Conservation (phyloP, 2,797 vertebrate species). For the Hoplostethus mediterraneus region DNA sequence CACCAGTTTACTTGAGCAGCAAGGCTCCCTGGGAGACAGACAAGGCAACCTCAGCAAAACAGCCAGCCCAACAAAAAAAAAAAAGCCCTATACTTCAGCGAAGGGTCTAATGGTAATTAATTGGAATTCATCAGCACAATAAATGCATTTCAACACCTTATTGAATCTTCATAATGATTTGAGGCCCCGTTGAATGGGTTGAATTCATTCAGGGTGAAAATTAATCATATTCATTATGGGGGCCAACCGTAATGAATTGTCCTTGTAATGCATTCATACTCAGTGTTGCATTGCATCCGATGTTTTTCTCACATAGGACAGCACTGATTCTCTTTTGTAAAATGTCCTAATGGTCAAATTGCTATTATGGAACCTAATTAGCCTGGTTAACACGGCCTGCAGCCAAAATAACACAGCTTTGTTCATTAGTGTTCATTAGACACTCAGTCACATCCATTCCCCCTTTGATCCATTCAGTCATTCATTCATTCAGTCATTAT, state of each 20-base stretch:
- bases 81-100: slow-evolving; percentile 22
- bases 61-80: background rate
- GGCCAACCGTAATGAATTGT: slow-evolving; percentile 56
- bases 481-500: background rate
- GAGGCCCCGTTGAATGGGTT: slow-evolving; percentile 50
- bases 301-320: slow-evolving; percentile 13
- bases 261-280: slow-evolving; percentile 11
- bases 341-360: slow-evolving; percentile 8
- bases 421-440: background rate
- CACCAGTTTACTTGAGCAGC: slow-evolving; percentile 76
- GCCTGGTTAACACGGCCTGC: slow-evolving; percentile 10
- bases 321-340: slow-evolving; percentile 22
- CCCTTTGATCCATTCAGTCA: background rate
- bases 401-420: background rate
- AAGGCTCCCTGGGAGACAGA: slow-evolving; percentile 69
- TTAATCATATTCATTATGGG: slow-evolving; percentile 68
- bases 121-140: slow-evolving; percentile 73
- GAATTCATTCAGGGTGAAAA: slow-evolving; percentile 51
- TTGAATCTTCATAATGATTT: slow-evolving; percentile 62
- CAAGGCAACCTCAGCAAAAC: slow-evolving; percentile 43
- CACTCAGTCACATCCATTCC: background rate
- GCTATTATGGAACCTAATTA: slow-evolving; percentile 40
- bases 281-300: slow-evolving; percentile 13
- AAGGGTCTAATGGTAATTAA: slow-evolving; percentile 74
- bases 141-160: slow-evolving; percentile 59